Evolutionary conservation across 2,888 invertebrate species (phyloP), one percentile per base, ranked within the genome.

Genomic region (Chrysodeixis includens): DNA sequence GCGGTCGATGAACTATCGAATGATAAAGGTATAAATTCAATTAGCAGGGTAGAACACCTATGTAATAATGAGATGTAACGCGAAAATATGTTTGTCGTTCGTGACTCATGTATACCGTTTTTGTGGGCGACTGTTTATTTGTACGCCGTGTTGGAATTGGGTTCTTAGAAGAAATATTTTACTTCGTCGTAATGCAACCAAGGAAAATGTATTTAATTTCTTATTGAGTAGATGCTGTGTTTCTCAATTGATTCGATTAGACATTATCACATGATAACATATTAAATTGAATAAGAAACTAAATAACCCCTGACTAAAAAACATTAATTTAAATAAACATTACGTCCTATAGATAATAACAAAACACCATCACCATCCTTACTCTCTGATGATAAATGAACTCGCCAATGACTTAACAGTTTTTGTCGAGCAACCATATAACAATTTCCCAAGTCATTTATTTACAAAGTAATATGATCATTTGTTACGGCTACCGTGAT

Each of bases 401-500:
- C 70, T 55, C 62, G 65, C 55, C 46, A 53, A 75, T 72, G 64
- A 69, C 64, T 20, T 60, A 67, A 71, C 74, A 78, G 56, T 80
- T 74, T 81, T 81, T 80, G 69, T 67, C 54, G 55, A 20, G 40
- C 67, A 51, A 40, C 62, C 65, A 63, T 66, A 69, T 53, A 69
- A 64, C 62, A 70, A 72, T 69, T 44, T 62, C 66, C 56, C 22
- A 67, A 78, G 76, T 74, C 69, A 74, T 78, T 80, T 76, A 78
- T 76, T 78, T 74, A 73, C 68, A 78, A 78, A 61, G 76, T 75
- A 73, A 78, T 75, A 65, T 58, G 62, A 68, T 72, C 62, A 79
- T 83, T 85, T 82, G 80, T 78, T 78, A 80, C 82, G 78, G 87
- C 90, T 89, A 82, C 90, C 79, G 88, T 66, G 87, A 76, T 90